Percentiles rank a stretch among this genome's conserved stretches.
phyloP scores from a whole-genome alignment of 2,113 vertebrate species.

The Syngnathoides biaculeatus region DNA sequence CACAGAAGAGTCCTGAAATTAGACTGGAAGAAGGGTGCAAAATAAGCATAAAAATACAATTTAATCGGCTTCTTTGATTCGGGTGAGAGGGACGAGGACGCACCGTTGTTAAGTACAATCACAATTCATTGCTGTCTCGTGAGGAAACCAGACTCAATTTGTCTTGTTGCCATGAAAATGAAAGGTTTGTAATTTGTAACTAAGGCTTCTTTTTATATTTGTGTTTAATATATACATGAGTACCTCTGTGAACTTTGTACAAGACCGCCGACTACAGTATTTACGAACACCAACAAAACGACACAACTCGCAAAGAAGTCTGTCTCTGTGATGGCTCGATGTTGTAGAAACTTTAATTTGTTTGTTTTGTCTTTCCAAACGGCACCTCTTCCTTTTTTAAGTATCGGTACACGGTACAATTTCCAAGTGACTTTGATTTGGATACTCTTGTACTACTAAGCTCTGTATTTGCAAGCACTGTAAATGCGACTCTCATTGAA shows the following conservation, averaged over 20 bases:
- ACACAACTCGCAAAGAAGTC: constrained; percentile 53
- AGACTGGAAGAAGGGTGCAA: neutral
- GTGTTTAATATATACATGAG: constrained; percentile 82
- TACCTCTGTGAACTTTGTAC: constrained; percentile 81
- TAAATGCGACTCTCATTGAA: constrained; percentile 83
- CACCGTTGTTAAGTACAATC: constrained; percentile 41
- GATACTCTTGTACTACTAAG: constrained; percentile 85
- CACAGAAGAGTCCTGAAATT: neutral
- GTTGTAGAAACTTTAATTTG: constrained; percentile 68
- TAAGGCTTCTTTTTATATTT: constrained; percentile 76
- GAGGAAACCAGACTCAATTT: constrained; percentile 62
- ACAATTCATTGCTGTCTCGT: constrained; percentile 52
- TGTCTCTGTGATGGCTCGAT: constrained; percentile 67
- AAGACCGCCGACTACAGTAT: constrained; percentile 73
- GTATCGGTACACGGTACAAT: constrained; percentile 72
- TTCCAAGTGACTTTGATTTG: constrained; percentile 80
- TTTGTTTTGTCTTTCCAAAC: constrained; percentile 66
- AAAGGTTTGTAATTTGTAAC: constrained; percentile 79
- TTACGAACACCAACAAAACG: constrained; percentile 47
- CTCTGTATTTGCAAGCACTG: constrained; percentile 88
- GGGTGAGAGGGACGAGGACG: neutral
- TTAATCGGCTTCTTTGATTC: neutral
- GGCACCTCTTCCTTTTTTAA: constrained; percentile 74
- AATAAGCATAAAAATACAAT: neutral
- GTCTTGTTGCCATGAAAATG: constrained; percentile 74